Conservation (phyloP, 2,888 invertebrate genomes). For the Cylloceria caligata region DNA sequence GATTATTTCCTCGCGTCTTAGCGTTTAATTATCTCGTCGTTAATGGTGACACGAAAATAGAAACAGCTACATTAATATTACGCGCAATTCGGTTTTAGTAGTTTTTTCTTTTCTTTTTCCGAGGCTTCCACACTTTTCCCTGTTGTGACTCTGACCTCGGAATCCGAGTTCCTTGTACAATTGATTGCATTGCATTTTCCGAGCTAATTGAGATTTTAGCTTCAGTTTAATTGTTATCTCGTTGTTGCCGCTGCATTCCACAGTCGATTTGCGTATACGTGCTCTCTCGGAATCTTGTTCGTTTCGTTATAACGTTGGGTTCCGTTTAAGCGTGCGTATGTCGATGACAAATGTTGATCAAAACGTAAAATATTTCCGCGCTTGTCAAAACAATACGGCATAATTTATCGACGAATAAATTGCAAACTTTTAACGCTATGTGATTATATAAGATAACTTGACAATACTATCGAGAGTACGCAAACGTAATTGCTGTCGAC, state of each 20-base stretch:
- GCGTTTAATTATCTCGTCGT: background rate
- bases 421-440: background rate
- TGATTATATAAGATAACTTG: conserved; percentile 11
- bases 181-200: background rate
- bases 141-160: background rate
- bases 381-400: background rate
- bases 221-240: background rate
- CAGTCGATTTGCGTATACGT: conserved; percentile 8
- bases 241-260: background rate
- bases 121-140: conserved; percentile 1
- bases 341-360: background rate
- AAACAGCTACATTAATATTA: background rate
- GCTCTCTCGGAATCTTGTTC: conserved; percentile 16
- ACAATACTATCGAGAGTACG: conserved; percentile 1
- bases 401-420: background rate
- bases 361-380: conserved; percentile 7
- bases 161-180: background rate
- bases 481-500: conserved; percentile 1
- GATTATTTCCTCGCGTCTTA: background rate
- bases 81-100: background rate
- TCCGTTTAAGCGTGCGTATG: background rate
- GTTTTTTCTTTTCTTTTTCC: conserved; percentile 6
- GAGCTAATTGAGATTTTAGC: background rate
- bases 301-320: background rate
- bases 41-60: background rate